Evolutionary conservation across 2,888 invertebrate genomes (phyloP).

Genomic region (Fragum whitleyi): DNA sequence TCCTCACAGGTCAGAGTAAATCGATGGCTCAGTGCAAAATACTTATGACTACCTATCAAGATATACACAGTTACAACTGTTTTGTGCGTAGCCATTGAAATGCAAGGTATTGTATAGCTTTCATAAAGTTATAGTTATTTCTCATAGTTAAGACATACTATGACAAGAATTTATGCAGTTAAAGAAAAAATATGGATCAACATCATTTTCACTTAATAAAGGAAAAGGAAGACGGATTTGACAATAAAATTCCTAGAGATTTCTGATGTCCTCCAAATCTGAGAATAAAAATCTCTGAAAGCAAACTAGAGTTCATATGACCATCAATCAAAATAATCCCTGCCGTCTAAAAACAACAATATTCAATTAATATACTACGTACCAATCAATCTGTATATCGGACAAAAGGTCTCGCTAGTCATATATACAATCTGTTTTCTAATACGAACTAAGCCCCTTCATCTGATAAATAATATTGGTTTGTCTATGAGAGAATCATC

Average conservation of each 20-base stretch:
- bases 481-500: background rate
- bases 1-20: no score
- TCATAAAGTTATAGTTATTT: no score
- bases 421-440: slow-evolving; percentile 21
- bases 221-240: background rate
- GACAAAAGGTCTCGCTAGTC: slow-evolving; percentile 10
- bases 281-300: slow-evolving; percentile 3
- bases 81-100: no score
- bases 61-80: no score
- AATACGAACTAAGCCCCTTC: slow-evolving; percentile 3
- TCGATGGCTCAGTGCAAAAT: no score
- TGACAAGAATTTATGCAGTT: no score
- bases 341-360: slow-evolving; percentile 21
- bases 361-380: slow-evolving; percentile 26
- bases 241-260: background rate
- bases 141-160: no score
- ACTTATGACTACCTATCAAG: no score
- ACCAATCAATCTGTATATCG: slow-evolving; percentile 15
- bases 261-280: background rate
- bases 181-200: no score
- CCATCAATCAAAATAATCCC: slow-evolving; percentile 21
- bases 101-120: no score
- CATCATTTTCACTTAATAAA: no score
- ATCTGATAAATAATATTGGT: slow-evolving; percentile 6
- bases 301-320: slow-evolving; percentile 13